These are phyloP conservation scores for Cactoblastis cactorum DNA, from an alignment of 2,888 invertebrate species.

Conservation along the genomic window DNA sequence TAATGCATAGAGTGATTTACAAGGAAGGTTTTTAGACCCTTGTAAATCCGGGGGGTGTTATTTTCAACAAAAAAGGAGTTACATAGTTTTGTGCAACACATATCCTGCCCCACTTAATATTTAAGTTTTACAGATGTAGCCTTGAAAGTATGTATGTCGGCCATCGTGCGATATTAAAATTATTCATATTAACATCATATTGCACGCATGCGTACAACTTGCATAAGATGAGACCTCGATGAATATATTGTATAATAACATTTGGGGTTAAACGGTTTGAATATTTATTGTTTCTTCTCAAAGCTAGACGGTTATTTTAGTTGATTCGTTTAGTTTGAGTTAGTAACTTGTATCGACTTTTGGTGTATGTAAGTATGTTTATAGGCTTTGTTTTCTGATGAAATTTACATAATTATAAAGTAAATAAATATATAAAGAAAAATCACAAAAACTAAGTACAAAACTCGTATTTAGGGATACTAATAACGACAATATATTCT, in stretches of 20 bases:
- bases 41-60: too few species aligned
- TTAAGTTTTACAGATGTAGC: background rate
- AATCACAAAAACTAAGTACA: too few species aligned
- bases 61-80: background rate
- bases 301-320: background rate
- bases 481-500: too few species aligned
- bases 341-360: too few species aligned
- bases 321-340: too few species aligned
- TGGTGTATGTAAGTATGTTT: too few species aligned
- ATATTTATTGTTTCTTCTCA: background rate
- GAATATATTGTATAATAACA: slow-evolving; percentile 11
- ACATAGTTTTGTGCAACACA: background rate
- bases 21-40: too few species aligned
- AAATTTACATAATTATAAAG: too few species aligned
- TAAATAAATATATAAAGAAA: too few species aligned
- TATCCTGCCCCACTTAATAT: background rate
- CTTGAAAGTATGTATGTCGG: slow-evolving; percentile 10
- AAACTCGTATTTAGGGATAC: too few species aligned
- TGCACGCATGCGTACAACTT: slow-evolving; percentile 9
- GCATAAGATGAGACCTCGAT: slow-evolving; percentile 13
- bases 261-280: background rate
- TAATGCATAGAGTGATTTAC: too few species aligned
- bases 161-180: slow-evolving; percentile 8
- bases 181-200: slow-evolving; percentile 12
- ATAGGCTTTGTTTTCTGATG: too few species aligned